Evolutionary conservation across 2,888 invertebrate genomes (phyloP).

Genomic region (Azorinus chamasolen): DNA sequence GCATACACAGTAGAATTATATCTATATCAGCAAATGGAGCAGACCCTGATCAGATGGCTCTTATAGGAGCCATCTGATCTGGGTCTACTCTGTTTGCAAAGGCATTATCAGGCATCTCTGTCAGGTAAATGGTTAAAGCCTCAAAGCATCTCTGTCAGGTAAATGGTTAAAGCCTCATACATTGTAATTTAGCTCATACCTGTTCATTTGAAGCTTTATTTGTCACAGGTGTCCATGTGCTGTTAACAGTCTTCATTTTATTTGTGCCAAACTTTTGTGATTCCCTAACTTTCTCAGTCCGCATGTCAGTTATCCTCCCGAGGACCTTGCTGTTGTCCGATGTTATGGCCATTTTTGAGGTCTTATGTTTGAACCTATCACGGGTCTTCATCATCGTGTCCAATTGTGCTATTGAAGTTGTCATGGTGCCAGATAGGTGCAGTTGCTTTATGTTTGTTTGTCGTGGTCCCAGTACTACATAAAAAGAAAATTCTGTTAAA

Average conservation of each 20-base stretch:
- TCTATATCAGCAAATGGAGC: no score
- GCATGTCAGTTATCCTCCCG: conserved; percentile 75
- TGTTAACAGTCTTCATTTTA: conserved; percentile 83
- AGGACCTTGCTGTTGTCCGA: conserved; percentile 80
- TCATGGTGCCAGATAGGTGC: conserved; percentile 25
- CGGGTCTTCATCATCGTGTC: conserved; percentile 45
- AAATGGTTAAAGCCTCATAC: no score
- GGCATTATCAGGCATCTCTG: no score
- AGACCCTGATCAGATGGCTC: no score
- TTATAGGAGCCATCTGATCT: no score
- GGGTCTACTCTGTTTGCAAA: no score
- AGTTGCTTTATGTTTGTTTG: background rate
- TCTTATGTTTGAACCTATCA: conserved; percentile 31
- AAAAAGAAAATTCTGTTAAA: no score
- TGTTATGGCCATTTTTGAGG: conserved; percentile 72
- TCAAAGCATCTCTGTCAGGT: no score
- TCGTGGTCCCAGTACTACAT: background rate
- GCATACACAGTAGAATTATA: no score
- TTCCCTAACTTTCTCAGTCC: conserved; percentile 73
- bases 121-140: no score
- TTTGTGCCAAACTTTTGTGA: conserved; percentile 75
- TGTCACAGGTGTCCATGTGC: conserved; percentile 85
- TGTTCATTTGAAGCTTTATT: conserved; percentile 85
- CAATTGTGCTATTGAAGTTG: conserved; percentile 43
- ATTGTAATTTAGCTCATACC: conserved; percentile 72